Evolutionary conservation across 2,888 invertebrate genomes (phyloP), one percentile per base, ranked within the genome.

Genomic region (Bellardia bayeri): DNA sequence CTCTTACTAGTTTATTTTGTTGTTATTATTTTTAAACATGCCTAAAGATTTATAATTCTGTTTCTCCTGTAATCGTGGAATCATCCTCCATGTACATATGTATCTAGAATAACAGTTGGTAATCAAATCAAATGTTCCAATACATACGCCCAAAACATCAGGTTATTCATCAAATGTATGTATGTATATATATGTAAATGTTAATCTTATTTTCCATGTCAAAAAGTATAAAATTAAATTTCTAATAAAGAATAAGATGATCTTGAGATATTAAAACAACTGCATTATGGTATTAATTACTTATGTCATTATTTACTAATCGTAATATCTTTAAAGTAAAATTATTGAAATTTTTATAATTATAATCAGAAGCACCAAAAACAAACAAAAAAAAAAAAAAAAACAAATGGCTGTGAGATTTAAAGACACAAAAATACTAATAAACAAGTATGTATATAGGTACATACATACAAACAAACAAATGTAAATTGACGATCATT

Each of bases 101-200:
- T 58, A 30, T 37, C 37, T 37, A 37, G 13, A 30, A 23, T 30
- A 61, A 5, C 30, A 61, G 64, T n/a, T 14, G n/a, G 16, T 66
- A 42, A 42, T 42, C 0, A 66, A 68, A 49, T 68, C 33, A 68
- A 68, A 68, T 66, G 16, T 68, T 68, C 8, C 4, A 40, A 56
- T 23, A 56, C 71, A 56, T 40, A 56, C 71, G 16, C 40, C 13
- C 69, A 7, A 37, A 71, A 42, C 8, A 72, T 58, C 58, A 45
- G 72, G 45, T 74, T 61, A 61, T 42, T 74, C 14, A 30, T 14
- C n/a, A 71, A 72, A 72, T n/a, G n/a, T n/a, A n/a, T n/a, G n/a
- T n/a, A n/a, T n/a, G n/a, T n/a, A n/a, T 58, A 74, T 33, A 33
- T 58, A 74, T 33, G n/a, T 51, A 68, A 68, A 14, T n/a, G 14